Evolutionary conservation across 2,113 vertebrate genomes (phyloP).

Genomic region (Illadopsis cleaveri): DNA sequence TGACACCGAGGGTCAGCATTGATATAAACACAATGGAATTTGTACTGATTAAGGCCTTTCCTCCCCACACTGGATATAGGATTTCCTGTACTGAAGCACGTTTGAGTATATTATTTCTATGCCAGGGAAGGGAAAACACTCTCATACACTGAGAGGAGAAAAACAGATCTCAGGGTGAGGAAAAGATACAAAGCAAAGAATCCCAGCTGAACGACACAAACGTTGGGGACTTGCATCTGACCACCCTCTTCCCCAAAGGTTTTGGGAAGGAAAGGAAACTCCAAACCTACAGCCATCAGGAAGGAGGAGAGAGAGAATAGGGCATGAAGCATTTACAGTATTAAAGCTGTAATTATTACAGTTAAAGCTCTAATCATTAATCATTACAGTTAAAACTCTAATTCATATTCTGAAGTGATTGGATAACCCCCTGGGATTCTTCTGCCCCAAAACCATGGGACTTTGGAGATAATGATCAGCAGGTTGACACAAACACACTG

Average conservation of each 20-base stretch:
- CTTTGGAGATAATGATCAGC: neutral
- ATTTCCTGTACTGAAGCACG: constrained; percentile 41
- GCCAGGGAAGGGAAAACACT: constrained; percentile 45
- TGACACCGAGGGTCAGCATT: neutral
- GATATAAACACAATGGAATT: constrained; percentile 65
- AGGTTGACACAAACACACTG: neutral
- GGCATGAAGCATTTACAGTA: neutral
- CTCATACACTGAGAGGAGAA: neutral
- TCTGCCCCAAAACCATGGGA: neutral
- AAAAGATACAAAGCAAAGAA: neutral
- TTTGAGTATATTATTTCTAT: constrained; percentile 26
- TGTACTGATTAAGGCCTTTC: constrained; percentile 59
- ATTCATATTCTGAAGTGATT: neutral
- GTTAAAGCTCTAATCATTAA: too few species aligned
- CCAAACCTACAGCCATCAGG: neutral
- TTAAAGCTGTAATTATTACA: neutral
- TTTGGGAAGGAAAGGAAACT: neutral
- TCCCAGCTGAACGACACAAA: neutral
- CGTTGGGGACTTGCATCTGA: neutral
- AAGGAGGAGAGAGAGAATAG: neutral
- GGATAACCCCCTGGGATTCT: neutral
- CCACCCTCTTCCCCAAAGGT: neutral
- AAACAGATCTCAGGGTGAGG: neutral
- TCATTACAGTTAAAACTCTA: neutral
- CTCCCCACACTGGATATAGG: neutral